Base-by-base conservation (phyloP, 2,113 vertebrate genomes). In the Tychaedon coryphoeus region DNA sequence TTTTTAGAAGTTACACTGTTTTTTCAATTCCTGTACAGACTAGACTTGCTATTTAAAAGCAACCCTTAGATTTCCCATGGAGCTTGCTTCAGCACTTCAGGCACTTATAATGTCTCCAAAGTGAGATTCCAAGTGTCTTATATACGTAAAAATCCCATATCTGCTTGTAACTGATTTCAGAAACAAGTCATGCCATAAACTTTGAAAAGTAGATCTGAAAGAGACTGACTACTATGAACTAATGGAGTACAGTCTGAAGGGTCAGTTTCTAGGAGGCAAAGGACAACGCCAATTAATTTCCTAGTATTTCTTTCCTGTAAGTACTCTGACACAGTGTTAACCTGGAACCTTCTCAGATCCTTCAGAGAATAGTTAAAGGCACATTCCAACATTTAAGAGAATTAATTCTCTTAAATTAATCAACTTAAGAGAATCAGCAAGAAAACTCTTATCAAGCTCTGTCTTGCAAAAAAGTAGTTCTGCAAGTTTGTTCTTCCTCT, bases 131-230 rank as follows among this genome's bases (percentile, higher is more conserved):
- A 4, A 60, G 18, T 18, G 7, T 67, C 28, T 38, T 33, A 22
- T 4, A 0, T 1, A 33, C 3, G 53, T 67, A 65, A 65, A 84
- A 69, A 47, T 25, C 33, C 29, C 2, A 0, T 10, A 40, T 16
- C 25, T 64, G 10, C 61, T 58, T 58, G 10, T 19, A 78, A 48
- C 10, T 51, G 4, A 64, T 19, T 93, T 79, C 23, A 51, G 19
- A 64, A 88, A 17, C 14, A 67, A 51, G 31, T 67, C 23, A 42
- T 40, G 22, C 24, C 18, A 48, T 14, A 17, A 73, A 12, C 20
- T 72, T 78, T 9, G 6, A 83, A 8, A 70, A 86, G 19, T 1
- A 82, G 33, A 78, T 19, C 14, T 36, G 17, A 75, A 92, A 45
- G 18, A 67, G 10, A 48, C 8, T 23, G 78, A 19, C 45, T 53